phyloP scores from a whole-genome alignment of 2,888 invertebrate genomes.

The Hirtodrosophila duncani region DNA sequence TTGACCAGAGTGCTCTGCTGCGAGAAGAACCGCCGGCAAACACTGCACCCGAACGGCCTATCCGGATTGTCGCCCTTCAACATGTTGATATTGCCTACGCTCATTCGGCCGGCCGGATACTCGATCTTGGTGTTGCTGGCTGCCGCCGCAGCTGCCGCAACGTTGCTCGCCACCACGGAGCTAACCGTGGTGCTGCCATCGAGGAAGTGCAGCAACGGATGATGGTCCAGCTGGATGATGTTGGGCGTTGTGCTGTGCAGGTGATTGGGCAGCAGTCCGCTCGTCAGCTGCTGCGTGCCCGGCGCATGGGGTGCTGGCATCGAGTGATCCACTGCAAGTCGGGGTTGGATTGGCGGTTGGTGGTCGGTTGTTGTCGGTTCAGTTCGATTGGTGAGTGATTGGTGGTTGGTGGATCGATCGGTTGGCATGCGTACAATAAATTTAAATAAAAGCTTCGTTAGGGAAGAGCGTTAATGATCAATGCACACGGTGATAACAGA shows the following conservation, averaged over 20 bases:
- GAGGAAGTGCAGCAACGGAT: constrained; percentile 74
- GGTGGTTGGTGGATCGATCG: constrained; percentile 35
- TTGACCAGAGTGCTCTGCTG: constrained; percentile 75
- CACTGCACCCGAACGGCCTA: constrained; percentile 73
- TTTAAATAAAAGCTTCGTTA: constrained; percentile 77
- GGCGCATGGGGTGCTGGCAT: constrained; percentile 56
- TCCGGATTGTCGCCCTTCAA: constrained; percentile 67
- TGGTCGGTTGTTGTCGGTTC: constrained; percentile 33
- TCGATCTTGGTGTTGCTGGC: constrained; percentile 52
- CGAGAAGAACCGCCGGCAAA: constrained; percentile 73
- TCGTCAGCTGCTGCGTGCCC: constrained; percentile 57
- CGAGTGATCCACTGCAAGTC: constrained; percentile 54
- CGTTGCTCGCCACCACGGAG: constrained; percentile 64
- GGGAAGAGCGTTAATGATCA: constrained; percentile 74
- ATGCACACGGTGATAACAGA: constrained; percentile 73
- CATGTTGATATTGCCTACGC: constrained; percentile 60
- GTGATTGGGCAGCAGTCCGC: constrained; percentile 55
- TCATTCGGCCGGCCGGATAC: constrained; percentile 58
- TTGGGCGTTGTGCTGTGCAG: constrained; percentile 62
- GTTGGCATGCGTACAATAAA: constrained; percentile 74
- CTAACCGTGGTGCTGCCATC: constrained; percentile 75
- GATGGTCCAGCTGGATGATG: constrained; percentile 71
- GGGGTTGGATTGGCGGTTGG: constrained; percentile 27
- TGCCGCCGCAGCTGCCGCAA: constrained; percentile 51
- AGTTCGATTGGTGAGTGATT: constrained; percentile 25